Evolutionary conservation across 1,140 invertebrate species (phyloP), one percentile per base, ranked within the genome.

Genomic region (Zeugodacus cucurbitae): DNA sequence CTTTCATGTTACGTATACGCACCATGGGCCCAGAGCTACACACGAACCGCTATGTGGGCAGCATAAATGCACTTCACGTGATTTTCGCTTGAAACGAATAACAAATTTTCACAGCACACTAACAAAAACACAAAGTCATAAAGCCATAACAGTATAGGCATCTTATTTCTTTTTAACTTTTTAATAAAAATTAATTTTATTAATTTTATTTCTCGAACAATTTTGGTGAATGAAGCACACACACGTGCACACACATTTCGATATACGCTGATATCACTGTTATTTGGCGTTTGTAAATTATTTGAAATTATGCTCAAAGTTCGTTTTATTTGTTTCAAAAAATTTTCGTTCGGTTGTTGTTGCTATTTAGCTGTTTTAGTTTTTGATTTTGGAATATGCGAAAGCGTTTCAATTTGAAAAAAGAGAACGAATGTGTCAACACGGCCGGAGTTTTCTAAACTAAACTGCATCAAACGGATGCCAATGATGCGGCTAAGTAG

Each of bases 341-440:
- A 58, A 8, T n/a, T 59, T 88, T 37, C 57, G 57, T 37, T 48
- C 29, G n/a, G 57, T 85, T 58, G 32, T 54, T 85, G 86, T 8
- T 74, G 57, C 20, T 32, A 29, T 74, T 87, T 87, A 44, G 29
- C 41, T 67, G 32, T 82, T 88, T 64, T 37, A 32, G 29, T 37
- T 87, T 88, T 87, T 88, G 74, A 32, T 86, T 86, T 88, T 85
- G 34, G 74, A 82, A 82, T 82, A 82, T 41, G 20, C 34, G 48
- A 82, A 82, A 82, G 48, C 48, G 32, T 82, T 82, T 82, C 41
- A 29, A 48, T 82, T 32, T 88, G 26, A 57, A 62, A 78, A 88
- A 88, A 88, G 86, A 82, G 86, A 88, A 88, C 86, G 59, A 88
- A 88, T 88, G 88, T 88, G 86, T 86, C 88, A 88, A 88, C 88